Percentiles rank a stretch among this genome's conserved stretches.
Evolutionary conservation across 64 coral and sea anemone species (phyloP).

Genomic region (Actinia equina): DNA sequence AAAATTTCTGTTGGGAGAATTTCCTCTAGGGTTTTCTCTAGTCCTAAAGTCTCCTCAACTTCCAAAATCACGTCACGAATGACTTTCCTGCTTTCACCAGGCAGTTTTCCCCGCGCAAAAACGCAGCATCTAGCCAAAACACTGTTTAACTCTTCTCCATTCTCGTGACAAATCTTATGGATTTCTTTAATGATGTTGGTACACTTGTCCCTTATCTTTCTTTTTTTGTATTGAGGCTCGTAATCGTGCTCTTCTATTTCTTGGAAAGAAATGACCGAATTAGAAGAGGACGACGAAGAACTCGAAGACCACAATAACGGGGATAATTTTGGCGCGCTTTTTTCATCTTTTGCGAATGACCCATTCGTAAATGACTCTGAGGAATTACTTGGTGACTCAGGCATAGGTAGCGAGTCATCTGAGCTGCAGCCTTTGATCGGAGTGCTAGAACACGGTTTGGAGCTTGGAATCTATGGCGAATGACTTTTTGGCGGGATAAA

Average conservation of each 20-base stretch:
- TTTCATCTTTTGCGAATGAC: neutral
- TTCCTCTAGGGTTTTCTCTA: conserved; percentile 1
- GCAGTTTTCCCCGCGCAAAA: neutral
- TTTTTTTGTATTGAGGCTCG: neutral
- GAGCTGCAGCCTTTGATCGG: neutral
- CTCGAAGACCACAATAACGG: neutral
- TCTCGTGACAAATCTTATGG: neutral
- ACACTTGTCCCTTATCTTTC: conserved; percentile 2
- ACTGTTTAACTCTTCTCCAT: neutral
- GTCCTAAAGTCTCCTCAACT: neutral
- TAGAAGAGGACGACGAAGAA: neutral
- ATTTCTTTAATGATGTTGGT: neutral
- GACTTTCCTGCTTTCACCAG: neutral
- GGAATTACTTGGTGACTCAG: neutral
- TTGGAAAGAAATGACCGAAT: neutral
- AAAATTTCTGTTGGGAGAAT: neutral
- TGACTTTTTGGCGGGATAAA: neutral
- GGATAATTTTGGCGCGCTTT: neutral
- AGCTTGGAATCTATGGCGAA: neutral
- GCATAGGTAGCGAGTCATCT: neutral
- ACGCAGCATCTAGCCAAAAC: neutral
- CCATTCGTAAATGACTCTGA: neutral
- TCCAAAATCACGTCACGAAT: neutral
- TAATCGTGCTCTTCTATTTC: conserved; percentile 11
- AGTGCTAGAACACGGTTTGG: neutral